Conservation (phyloP, 2,888 invertebrate species). For the Drosophila neoperkinsi region DNA sequence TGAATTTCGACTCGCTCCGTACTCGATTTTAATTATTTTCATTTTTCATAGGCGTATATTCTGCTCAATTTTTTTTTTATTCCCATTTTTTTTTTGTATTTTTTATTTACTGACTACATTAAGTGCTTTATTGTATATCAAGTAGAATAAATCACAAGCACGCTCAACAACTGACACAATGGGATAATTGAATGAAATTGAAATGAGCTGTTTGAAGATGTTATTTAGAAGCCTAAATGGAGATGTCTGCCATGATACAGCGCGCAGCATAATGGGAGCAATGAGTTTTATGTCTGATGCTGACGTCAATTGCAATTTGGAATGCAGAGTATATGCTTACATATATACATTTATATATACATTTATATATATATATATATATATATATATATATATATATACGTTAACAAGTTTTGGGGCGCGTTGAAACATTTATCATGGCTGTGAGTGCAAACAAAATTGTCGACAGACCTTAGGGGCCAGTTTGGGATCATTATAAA, state of each 20-base stretch:
- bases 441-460: slow-evolving; percentile 58
- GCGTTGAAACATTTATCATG: slow-evolving; percentile 53
- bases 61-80: slow-evolving; percentile 6
- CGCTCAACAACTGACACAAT: slow-evolving; percentile 61
- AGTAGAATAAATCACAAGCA: slow-evolving; percentile 75
- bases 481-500: slow-evolving; percentile 70
- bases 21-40: slow-evolving; percentile 59
- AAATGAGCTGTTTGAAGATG: slow-evolving; percentile 65
- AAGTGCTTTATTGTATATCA: slow-evolving; percentile 65
- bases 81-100: not conserved
- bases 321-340: slow-evolving; percentile 7
- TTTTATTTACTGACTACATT: slow-evolving; percentile 32
- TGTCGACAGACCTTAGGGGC: slow-evolving; percentile 54
- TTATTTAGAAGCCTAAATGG: slow-evolving; percentile 22
- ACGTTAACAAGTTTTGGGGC: slow-evolving; percentile 39
- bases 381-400: slow-evolving; percentile 29
- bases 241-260: slow-evolving; percentile 19
- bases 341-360: not conserved
- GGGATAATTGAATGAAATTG: slow-evolving; percentile 70
- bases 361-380: not conserved
- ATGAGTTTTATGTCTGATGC: slow-evolving; percentile 8
- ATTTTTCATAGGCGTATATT: slow-evolving; percentile 23
- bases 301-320: slow-evolving; percentile 34
- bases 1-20: slow-evolving; percentile 27
- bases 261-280: slow-evolving; percentile 12